A percentile compares a stretch with the other conserved stretches of the same genome.
Conservation (phyloP, 2,888 invertebrate species). For the Ophioninae sp. region DNA sequence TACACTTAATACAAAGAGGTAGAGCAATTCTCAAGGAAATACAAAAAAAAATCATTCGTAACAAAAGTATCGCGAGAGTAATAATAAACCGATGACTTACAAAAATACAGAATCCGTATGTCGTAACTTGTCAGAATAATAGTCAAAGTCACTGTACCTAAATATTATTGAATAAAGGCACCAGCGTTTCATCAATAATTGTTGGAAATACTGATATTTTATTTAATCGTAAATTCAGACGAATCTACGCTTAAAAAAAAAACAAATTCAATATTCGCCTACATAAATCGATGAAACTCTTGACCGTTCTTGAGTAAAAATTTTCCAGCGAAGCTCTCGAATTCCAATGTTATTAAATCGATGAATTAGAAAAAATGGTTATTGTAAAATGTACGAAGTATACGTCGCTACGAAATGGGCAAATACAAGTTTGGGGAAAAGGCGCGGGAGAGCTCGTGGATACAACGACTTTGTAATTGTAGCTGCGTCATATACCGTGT, state of each 20-base stretch:
- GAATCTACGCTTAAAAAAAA: not conserved
- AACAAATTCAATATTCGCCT: not conserved
- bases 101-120: not conserved
- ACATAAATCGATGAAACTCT: not conserved
- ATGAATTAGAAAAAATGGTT: not conserved
- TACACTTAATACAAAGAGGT: not conserved
- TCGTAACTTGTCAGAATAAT: not conserved
- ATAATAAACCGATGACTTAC: not conserved
- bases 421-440: not conserved
- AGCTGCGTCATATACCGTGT: constrained; percentile 46
- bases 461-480: constrained; percentile 29
- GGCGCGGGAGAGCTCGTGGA: constrained; percentile 15
- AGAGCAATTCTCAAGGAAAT: not conserved
- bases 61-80: not conserved
- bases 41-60: not conserved
- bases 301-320: not conserved
- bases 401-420: not conserved
- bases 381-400: not conserved
- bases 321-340: not conserved
- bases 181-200: not conserved
- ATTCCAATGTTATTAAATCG: not conserved
- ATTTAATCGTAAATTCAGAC: not conserved
- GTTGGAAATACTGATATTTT: not conserved
- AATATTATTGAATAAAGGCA: not conserved
- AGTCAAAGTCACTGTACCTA: not conserved